Evolutionary conservation across 2,113 vertebrate genomes (phyloP).

Genomic region (Cephalophus harveyi): DNA sequence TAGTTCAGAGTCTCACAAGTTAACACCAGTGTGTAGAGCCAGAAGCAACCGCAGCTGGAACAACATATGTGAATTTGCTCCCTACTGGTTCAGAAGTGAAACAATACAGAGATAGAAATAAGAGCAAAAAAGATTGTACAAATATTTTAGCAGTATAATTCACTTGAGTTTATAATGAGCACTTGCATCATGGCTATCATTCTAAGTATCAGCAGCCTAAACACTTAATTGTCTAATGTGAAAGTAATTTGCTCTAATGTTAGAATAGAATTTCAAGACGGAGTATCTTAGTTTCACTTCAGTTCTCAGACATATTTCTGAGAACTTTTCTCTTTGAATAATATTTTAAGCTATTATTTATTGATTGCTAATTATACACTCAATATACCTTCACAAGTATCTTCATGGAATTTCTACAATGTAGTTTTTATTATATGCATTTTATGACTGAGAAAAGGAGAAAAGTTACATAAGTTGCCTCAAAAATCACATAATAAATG

Average conservation of each 20-base stretch:
- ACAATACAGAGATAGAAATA: neutral
- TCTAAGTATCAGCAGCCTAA: neutral
- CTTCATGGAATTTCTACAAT: neutral
- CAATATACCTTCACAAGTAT: neutral
- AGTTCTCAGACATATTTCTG: neutral
- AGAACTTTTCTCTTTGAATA: neutral
- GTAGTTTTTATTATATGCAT: neutral
- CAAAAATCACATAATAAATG: neutral
- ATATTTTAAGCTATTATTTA: neutral
- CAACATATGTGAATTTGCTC: neutral
- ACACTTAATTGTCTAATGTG: neutral
- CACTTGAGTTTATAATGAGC: neutral
- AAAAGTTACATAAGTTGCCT: neutral
- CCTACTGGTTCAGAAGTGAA: neutral
- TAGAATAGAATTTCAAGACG: neutral
- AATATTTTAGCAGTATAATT: neutral
- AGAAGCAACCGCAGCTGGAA: conserved; percentile 16
- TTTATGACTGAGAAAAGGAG: neutral
- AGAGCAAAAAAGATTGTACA: neutral
- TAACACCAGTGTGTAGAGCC: neutral
- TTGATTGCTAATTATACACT: neutral
- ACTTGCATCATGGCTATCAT: neutral
- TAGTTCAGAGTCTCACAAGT: neutral
- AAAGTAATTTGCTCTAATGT: neutral
- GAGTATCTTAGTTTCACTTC: neutral